Evolutionary conservation across 2,888 invertebrate species (phyloP).

Genomic region (Emmelina monodactyla): DNA sequence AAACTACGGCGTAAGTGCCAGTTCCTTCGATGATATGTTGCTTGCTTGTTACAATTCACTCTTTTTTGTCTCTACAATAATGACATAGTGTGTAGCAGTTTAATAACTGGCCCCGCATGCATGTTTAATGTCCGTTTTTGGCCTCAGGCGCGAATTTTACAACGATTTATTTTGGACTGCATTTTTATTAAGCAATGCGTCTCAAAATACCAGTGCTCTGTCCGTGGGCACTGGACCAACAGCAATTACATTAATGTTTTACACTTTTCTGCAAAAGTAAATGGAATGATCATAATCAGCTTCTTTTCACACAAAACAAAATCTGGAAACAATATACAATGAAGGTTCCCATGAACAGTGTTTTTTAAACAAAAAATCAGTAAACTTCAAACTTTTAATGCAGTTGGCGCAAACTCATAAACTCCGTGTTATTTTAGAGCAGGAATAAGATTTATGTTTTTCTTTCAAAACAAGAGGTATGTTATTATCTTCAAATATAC

Average conservation of each 20-base stretch:
- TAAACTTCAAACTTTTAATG: too few species aligned
- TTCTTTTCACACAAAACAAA: not conserved
- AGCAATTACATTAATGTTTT: slow-evolving; percentile 1
- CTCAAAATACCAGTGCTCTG: slow-evolving; percentile 25
- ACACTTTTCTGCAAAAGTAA: slow-evolving; percentile 1
- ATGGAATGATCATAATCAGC: not conserved
- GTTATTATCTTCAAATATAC: too few species aligned
- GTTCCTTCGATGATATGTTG: slow-evolving; percentile 58
- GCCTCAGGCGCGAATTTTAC: slow-evolving; percentile 47
- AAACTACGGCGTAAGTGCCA: slow-evolving; percentile 61
- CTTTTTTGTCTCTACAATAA: slow-evolving; percentile 54
- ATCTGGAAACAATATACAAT: not conserved
- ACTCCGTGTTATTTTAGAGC: too few species aligned
- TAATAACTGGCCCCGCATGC: slow-evolving; percentile 42
- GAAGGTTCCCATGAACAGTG: not conserved
- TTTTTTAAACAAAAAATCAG: too few species aligned
- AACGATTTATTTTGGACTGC: slow-evolving; percentile 42
- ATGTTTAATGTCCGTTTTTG: slow-evolving; percentile 24
- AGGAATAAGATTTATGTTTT: too few species aligned
- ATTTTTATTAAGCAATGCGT: slow-evolving; percentile 27
- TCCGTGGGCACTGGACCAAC: slow-evolving; percentile 12
- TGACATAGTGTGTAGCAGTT: slow-evolving; percentile 55
- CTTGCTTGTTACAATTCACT: slow-evolving; percentile 53
- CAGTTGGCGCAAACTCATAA: too few species aligned
- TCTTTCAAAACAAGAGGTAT: too few species aligned